These are phyloP conservation scores for Sisyra nigra DNA, from an alignment of 2,888 invertebrate species.

Conservation along the genomic window DNA sequence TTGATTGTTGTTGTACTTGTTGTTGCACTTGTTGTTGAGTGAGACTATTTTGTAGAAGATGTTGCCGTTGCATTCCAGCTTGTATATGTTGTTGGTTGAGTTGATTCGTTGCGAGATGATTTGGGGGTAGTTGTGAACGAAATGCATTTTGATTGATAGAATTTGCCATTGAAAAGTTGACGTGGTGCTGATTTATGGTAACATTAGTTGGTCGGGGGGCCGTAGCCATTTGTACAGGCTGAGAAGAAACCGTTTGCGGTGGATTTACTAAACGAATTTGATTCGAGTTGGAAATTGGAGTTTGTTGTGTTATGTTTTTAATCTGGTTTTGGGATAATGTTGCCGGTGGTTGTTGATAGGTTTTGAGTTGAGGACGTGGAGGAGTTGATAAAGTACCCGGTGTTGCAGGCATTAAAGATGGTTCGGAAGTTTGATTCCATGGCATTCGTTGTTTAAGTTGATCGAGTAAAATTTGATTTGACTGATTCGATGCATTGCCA, in stretches of 20 bases:
- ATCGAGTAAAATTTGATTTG: slow-evolving; percentile 50
- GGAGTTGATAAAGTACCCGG: too few relatives aligned
- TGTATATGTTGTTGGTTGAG: slow-evolving; percentile 12
- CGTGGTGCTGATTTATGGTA: too few relatives aligned
- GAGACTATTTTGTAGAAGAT: slow-evolving; percentile 14
- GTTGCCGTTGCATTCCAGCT: slow-evolving; percentile 16
- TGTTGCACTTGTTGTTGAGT: slow-evolving; percentile 15
- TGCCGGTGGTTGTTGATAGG: slow-evolving; percentile 5
- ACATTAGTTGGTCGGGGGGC: background rate
- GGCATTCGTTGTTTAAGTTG: slow-evolving; percentile 62
- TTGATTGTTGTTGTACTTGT: too few relatives aligned
- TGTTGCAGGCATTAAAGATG: background rate
- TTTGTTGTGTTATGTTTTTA: slow-evolving; percentile 15
- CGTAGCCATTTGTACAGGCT: background rate
- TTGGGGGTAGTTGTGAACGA: slow-evolving; percentile 15
- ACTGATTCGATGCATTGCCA: slow-evolving; percentile 13
- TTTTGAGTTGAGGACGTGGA: too few relatives aligned
- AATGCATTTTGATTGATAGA: slow-evolving; percentile 19
- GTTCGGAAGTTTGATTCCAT: slow-evolving; percentile 42
- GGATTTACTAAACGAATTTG: slow-evolving; percentile 14
- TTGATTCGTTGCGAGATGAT: slow-evolving; percentile 17
- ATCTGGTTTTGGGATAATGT: slow-evolving; percentile 11
- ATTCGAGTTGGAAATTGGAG: slow-evolving; percentile 12
- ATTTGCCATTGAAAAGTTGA: slow-evolving; percentile 13
- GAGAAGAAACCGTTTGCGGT: background rate